phyloP scores from a whole-genome alignment of 2,888 invertebrate genomes.

The Coenonympha arcania region DNA sequence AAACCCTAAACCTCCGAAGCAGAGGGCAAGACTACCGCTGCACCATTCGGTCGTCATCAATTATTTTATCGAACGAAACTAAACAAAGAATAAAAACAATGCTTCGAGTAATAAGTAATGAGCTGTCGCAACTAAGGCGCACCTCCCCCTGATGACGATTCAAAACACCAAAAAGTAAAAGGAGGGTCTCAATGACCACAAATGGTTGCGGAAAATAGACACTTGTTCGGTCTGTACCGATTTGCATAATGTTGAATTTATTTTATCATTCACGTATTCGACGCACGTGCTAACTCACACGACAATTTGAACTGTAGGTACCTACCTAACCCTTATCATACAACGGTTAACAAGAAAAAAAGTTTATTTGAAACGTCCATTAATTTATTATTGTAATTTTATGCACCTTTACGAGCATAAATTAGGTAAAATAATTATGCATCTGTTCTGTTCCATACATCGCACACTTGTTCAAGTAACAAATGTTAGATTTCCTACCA shows the following conservation, averaged over 20 bases:
- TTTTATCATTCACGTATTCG: conserved; percentile 13
- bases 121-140: too few species aligned
- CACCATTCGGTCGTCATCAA: too few species aligned
- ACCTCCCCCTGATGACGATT: too few species aligned
- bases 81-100: too few species aligned
- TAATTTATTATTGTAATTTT: conserved; percentile 21
- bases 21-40: too few species aligned
- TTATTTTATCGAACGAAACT: too few species aligned
- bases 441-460: conserved; percentile 26
- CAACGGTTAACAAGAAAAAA: not conserved
- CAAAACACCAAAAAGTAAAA: too few species aligned
- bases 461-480: conserved; percentile 29
- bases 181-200: not conserved
- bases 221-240: conserved; percentile 18
- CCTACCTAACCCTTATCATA: conserved; percentile 1
- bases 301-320: conserved; percentile 28
- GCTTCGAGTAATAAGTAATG: too few species aligned
- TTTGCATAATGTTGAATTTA: conserved; percentile 28
- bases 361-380: not conserved
- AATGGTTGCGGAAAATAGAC: conserved; percentile 13
- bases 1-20: too few species aligned
- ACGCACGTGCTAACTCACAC: conserved; percentile 33
- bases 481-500: conserved; percentile 29
- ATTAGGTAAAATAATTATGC: too few species aligned
- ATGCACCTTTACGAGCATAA: conserved; percentile 25